Evolutionary conservation across 2,113 vertebrate species (phyloP).

Genomic region (Corvus moneduloides): DNA sequence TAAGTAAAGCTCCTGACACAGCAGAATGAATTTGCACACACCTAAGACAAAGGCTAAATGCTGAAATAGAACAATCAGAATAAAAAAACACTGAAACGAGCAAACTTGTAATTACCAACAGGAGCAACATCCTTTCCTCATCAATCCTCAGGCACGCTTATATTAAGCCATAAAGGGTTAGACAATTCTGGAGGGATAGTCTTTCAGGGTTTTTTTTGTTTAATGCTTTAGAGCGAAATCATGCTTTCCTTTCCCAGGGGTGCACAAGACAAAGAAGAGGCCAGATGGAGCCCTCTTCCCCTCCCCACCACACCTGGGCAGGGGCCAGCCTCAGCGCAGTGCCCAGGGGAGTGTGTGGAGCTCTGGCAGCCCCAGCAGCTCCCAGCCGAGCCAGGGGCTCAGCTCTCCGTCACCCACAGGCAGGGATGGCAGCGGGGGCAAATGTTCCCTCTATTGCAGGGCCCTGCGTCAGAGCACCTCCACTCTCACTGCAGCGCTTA

Average conservation of each 20-base stretch:
- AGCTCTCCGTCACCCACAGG: not conserved
- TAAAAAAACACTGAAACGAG: conserved; percentile 38
- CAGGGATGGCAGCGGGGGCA: not conserved
- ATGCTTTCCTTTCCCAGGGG: conserved; percentile 35
- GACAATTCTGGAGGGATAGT: not conserved
- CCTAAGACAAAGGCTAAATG: not conserved
- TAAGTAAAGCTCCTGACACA: conserved; percentile 20
- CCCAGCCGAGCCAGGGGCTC: not conserved
- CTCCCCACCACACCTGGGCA: conserved; percentile 34
- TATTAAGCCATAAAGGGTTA: conserved; percentile 13
- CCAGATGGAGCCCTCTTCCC: conserved; percentile 32
- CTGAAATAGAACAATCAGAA: not conserved
- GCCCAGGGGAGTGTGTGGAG: not conserved
- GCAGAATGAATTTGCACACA: conserved; percentile 9
- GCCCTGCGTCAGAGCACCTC: not conserved
- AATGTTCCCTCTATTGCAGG: not conserved
- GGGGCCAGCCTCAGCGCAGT: not conserved
- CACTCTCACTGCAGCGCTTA: not conserved
- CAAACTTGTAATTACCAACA: conserved; percentile 40
- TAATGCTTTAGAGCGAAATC: conserved; percentile 24
- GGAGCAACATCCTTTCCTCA: conserved; percentile 35
- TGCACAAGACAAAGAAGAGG: conserved; percentile 32
- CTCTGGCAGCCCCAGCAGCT: not conserved
- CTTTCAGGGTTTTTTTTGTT: not conserved
- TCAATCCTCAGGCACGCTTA: conserved; percentile 25